Evolutionary conservation across 2,888 invertebrate genomes (phyloP), one percentile per base, ranked within the genome.

Genomic region (Phania funesta): DNA sequence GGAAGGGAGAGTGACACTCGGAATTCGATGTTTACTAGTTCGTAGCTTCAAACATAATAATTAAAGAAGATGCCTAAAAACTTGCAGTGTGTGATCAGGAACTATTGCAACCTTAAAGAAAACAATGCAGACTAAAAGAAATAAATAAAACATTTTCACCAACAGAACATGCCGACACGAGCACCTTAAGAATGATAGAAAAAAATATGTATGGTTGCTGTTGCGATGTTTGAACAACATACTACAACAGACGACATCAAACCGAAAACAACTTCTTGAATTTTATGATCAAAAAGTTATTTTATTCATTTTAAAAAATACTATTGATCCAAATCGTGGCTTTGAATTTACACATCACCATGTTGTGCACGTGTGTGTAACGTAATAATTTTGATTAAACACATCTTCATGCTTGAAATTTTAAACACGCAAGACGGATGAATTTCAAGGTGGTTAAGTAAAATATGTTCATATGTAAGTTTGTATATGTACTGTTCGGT

Each of bases 371-470:
- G 35, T 44, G 50, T 46, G 29, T 50, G 41, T 58, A 62, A 80
- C 50, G 74, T 71, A 80, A 71, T 80, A 71, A 52, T 32, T 35
- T 46, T 58, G 54, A 60, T 67, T 60, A 60, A 76, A 46, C 38
- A 46, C 65, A 60, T 76, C 58, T 76, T 60, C 60, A 76, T 60
- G 71, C 64, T 80, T 71, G 26, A 67, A 80, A 76, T 71, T 71
- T 71, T 38, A 67, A 80, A 54, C 80, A 80, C 76, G 80, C 80
- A 76, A 80, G 68, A 76, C 80, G 75, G 75, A 76, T 80, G 76
- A 70, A 80, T 67, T 75, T 75, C 75, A 70, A 65, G 75, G n/a
- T n/a, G n/a, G n/a, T n/a, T n/a, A n/a, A n/a, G n/a, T n/a, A n/a
- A n/a, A n/a, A n/a, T n/a, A 68, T 70, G 75, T 75, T 80, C 65